Evolutionary conservation across 2,888 invertebrate species (phyloP).

Genomic region (Epiblema foenella): DNA sequence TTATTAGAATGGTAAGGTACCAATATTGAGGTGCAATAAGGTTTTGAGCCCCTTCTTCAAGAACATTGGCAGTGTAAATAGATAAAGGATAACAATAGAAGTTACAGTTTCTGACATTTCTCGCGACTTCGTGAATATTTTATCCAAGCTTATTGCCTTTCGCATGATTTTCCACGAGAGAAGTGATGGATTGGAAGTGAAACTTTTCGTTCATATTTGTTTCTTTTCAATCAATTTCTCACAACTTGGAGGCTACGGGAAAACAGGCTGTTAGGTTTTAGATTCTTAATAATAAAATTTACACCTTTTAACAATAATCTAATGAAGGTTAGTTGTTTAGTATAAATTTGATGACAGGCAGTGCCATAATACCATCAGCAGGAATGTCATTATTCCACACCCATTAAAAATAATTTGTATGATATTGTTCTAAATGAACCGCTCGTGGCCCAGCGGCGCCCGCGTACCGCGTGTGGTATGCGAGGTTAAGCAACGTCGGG

Average conservation of each 20-base stretch:
- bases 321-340: background rate
- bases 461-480: too few species aligned
- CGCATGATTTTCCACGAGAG: conserved; percentile 52
- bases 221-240: conserved; percentile 64
- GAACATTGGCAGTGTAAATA: too few species aligned
- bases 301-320: background rate
- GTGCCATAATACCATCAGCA: too few species aligned
- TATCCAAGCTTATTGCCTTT: conserved; percentile 56
- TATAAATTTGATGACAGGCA: too few species aligned
- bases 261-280: conserved; percentile 49
- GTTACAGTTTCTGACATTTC: conserved; percentile 12
- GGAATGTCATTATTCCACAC: too few species aligned
- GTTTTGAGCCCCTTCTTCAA: too few species aligned
- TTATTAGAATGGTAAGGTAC: too few species aligned
- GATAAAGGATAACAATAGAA: conserved; percentile 12
- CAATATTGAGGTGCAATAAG: too few species aligned
- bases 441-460: too few species aligned
- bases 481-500: too few species aligned
- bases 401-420: too few species aligned
- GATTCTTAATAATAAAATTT: conserved; percentile 27
- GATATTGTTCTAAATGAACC: too few species aligned
- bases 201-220: conserved; percentile 61
- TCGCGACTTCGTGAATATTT: conserved; percentile 51
- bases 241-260: conserved; percentile 37
- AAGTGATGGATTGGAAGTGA: conserved; percentile 61